A percentile compares a stretch with the other conserved stretches of the same genome.
Conservation (phyloP, 2,797 vertebrate genomes). For the Enteromius argenteus region DNA sequence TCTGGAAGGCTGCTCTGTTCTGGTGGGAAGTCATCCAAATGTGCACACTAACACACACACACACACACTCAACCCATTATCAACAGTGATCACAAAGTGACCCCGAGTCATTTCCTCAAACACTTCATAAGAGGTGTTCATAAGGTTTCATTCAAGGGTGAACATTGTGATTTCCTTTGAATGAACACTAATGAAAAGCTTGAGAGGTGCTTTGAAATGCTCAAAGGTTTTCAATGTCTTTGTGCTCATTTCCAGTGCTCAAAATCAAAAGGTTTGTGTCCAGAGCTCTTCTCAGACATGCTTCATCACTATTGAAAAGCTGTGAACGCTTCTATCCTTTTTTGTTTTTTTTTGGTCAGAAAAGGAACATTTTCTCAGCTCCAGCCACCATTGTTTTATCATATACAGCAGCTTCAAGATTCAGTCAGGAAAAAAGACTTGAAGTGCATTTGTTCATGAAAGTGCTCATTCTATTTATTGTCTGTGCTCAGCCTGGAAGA, state of each 20-base stretch:
- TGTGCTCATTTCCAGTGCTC: neutral
- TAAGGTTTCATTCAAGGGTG: constrained; percentile 4
- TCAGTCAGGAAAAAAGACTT: neutral
- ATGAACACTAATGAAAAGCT: constrained; percentile 11
- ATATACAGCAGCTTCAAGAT: neutral
- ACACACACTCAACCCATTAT: constrained; percentile 13
- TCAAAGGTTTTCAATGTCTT: constrained; percentile 8
- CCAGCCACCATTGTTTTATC: neutral
- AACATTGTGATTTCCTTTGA: constrained; percentile 14
- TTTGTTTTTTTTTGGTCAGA: too few relatives aligned
- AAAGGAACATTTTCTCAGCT: neutral
- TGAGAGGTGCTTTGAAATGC: constrained; percentile 12
- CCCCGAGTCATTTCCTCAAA: constrained; percentile 34
- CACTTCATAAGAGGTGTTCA: constrained; percentile 5
- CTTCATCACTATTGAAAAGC: neutral
- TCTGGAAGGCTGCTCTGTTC: neutral
- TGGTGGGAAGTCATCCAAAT: neutral
- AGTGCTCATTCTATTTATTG: neutral
- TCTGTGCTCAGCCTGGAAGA: constrained; percentile 70
- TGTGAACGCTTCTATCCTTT: neutral
- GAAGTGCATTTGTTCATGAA: neutral
- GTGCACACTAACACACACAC: neutral
- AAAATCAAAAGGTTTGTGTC: constrained; percentile 5
- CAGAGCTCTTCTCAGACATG: neutral
- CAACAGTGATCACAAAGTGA: constrained; percentile 13